Percentiles rank a stretch among this genome's conserved stretches.
phyloP scores from a whole-genome alignment of 2,888 invertebrate species.

The Phengaris arion region DNA sequence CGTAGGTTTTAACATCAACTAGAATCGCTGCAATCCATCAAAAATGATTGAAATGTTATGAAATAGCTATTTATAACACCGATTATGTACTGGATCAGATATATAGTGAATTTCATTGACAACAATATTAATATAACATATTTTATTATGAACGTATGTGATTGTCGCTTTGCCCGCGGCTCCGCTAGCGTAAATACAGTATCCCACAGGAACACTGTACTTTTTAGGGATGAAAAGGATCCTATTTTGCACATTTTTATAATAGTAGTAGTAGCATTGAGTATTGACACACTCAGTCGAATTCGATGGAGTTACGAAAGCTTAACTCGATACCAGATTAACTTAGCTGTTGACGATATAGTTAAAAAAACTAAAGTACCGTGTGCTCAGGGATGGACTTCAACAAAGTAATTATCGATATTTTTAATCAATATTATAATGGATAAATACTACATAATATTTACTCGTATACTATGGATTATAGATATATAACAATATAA shows the following conservation, averaged over 20 bases:
- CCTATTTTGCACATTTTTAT: too few relatives aligned
- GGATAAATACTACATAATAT: too few relatives aligned
- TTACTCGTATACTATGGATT: too few relatives aligned
- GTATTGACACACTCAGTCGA: constrained; percentile 13
- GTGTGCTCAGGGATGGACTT: constrained; percentile 53
- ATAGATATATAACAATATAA: too few relatives aligned
- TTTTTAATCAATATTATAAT: neutral
- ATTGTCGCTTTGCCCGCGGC: too few relatives aligned
- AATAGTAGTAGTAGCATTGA: neutral
- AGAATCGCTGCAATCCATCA: neutral
- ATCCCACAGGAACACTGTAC: too few relatives aligned
- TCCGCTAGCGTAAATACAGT: too few relatives aligned
- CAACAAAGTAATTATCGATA: neutral
- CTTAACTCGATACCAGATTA: constrained; percentile 50
- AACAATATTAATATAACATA: neutral
- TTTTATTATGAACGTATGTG: neutral
- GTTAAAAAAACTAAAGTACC: constrained; percentile 56
- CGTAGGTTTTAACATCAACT: neutral
- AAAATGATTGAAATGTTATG: constrained; percentile 24
- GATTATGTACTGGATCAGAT: neutral
- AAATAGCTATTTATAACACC: constrained; percentile 5
- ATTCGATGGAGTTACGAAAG: constrained; percentile 40
- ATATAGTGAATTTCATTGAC: neutral
- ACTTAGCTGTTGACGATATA: constrained; percentile 62
- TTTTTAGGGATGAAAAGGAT: too few relatives aligned